A percentile compares a stretch with the other conserved stretches of the same genome.
phyloP scores from a whole-genome alignment of 2,888 invertebrate genomes.

The Odontocolon sp. region DNA sequence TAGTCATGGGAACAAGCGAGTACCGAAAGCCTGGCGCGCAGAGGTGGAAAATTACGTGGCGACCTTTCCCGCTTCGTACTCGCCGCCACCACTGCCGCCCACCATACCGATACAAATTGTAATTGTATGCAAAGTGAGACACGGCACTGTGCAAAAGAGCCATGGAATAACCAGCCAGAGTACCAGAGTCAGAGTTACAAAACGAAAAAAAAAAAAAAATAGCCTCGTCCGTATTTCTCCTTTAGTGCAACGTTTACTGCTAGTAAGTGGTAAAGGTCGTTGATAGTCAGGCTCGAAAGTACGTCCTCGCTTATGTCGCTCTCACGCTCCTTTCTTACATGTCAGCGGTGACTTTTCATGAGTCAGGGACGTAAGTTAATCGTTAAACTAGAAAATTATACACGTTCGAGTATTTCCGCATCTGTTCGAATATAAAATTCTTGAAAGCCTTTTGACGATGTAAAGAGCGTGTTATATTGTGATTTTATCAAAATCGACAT shows the following conservation, averaged over 20 bases:
- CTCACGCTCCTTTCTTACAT: background rate
- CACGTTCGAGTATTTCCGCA: no score
- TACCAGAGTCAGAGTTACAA: conserved; percentile 16
- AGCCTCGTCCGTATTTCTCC: conserved; percentile 56
- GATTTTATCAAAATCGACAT: no score
- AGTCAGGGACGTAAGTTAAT: background rate
- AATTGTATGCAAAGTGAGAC: conserved; percentile 70
- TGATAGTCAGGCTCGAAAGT: conserved; percentile 38
- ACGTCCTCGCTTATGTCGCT: background rate
- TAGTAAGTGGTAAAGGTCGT: conserved; percentile 51
- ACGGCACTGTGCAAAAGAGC: conserved; percentile 62
- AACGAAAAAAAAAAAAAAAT: background rate
- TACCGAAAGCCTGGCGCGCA: conserved; percentile 27
- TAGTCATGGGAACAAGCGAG: conserved; percentile 38
- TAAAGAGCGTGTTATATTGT: no score
- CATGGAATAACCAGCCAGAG: conserved; percentile 41
- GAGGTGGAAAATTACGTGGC: conserved; percentile 59
- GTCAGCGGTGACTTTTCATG: background rate
- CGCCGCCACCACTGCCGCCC: conserved; percentile 12
- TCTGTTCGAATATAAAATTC: no score
- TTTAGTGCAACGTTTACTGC: conserved; percentile 54
- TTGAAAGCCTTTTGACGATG: no score
- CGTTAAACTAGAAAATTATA: background rate
- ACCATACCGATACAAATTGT: conserved; percentile 68
- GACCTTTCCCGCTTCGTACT: conserved; percentile 18